Evolutionary conservation across 1,140 invertebrate species (phyloP), one percentile per base, ranked within the genome.

Genomic region (Maconellicoccus hirsutus): DNA sequence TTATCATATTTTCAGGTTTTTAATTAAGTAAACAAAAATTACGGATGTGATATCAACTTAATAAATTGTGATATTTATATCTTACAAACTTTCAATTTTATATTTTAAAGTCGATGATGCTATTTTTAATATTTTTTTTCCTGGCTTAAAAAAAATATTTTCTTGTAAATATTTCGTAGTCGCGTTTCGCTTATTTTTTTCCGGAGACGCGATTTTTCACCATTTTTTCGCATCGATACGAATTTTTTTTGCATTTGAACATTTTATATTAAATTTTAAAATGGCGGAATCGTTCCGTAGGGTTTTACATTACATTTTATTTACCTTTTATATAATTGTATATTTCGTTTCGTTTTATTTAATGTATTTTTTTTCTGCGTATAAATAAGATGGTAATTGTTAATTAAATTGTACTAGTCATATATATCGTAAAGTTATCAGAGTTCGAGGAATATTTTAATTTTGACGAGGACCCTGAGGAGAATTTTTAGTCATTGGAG

Each of bases 11-110:
- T 33, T 33, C 12, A 33, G 3, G 4, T 33, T 33, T 33, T 33
- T 52, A 52, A 52, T 52, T 52, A 16, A 52, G 42, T 4, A 52
- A 52, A 52, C 10, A 52, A 52, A 52, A 52, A 52, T 16, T 14
- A 52, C 29, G 42, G 42, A 52, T 52, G 42, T 52, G 42, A 52
- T 52, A 52, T 52, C 42, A 52, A 52, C 42, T 52, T 52, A 52
- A 52, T 52, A 52, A 52, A 52, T 52, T 52, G 42, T 52, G 42
- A 52, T 52, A 52, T 52, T 52, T 52, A 52, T 52, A 52, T 52
- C 42, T 52, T 16, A 52, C 10, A 14, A 52, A 52, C 42, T 52
- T 52, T 52, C 42, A 52, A 52, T 52, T 52, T 52, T 52, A 52
- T 52, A 52, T 52, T 52, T 52, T 52, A 52, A 52, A 52, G 42